A percentile compares a stretch with the other conserved stretches of the same genome.
phyloP scores from a whole-genome alignment of 2,888 invertebrate species.

The Amblyteles armatorius region DNA sequence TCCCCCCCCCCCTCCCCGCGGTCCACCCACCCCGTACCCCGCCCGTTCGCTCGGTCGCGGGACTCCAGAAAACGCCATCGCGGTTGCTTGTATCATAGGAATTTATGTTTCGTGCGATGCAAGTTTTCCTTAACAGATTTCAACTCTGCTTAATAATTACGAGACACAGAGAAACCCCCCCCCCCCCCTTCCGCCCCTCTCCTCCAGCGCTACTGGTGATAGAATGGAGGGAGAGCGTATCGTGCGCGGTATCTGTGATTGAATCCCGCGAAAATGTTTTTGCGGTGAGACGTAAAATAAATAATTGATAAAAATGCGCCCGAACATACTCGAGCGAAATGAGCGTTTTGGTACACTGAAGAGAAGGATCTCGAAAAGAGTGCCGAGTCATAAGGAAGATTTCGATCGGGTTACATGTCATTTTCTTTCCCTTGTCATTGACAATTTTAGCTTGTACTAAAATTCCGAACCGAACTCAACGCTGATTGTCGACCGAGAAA shows the following conservation, averaged over 20 bases:
- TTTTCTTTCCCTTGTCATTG: no score
- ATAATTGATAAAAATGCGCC: not conserved
- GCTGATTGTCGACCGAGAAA: not conserved
- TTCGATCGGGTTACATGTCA: no score
- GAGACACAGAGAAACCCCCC: not conserved
- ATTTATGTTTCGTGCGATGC: constrained; percentile 63
- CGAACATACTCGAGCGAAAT: not conserved
- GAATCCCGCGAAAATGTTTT: constrained; percentile 30
- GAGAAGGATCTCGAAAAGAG: no score
- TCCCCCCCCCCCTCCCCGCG: not conserved
- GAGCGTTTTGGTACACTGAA: not conserved
- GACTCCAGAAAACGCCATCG: constrained; percentile 39
- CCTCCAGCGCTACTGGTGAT: not conserved
- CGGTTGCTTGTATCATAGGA: constrained; percentile 49
- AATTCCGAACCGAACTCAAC: not conserved
- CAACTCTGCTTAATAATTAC: constrained; percentile 60
- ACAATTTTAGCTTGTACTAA: no score
- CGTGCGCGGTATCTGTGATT: constrained; percentile 37
- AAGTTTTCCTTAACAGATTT: constrained; percentile 65
- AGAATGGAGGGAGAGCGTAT: constrained; percentile 29
- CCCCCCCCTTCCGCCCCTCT: no score
- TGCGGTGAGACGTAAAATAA: not conserved
- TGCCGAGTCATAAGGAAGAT: no score
- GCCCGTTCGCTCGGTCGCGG: not conserved
- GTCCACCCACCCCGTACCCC: not conserved